Percentiles rank a stretch among this genome's conserved stretches.
These are phyloP conservation scores for Drosophila nigromelanica DNA, from an alignment of 1,140 invertebrate genomes.

Conservation along the genomic window DNA sequence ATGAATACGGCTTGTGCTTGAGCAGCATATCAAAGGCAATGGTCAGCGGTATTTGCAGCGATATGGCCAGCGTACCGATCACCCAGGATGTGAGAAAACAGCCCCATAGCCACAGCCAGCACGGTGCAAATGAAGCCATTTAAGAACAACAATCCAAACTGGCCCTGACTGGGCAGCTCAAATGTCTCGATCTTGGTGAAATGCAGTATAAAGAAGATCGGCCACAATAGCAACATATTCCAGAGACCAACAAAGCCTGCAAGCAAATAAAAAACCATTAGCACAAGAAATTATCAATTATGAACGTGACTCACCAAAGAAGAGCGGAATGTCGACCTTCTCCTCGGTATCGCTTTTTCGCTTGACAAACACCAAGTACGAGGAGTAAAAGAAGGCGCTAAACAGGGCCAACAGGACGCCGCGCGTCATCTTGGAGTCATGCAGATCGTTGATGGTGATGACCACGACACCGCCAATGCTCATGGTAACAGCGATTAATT, in stretches of 20 bases:
- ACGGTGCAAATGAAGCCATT: constrained; percentile 95
- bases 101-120: constrained; percentile 93
- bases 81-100: constrained; percentile 95
- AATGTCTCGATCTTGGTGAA: constrained; percentile 91
- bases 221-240: constrained; percentile 92
- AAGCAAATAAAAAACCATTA: constrained; percentile 1
- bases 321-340: constrained; percentile 94
- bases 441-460: constrained; percentile 89
- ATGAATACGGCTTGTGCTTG: constrained; percentile 89
- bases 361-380: constrained; percentile 92
- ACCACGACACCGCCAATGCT: constrained; percentile 91
- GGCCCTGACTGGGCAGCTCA: constrained; percentile 91
- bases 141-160: constrained; percentile 91
- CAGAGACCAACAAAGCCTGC: constrained; percentile 94
- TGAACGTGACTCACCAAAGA: constrained; percentile 89
- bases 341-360: constrained; percentile 93
- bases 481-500: constrained; percentile 90
- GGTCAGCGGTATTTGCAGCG: constrained; percentile 93
- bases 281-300: background rate
- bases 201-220: constrained; percentile 93
- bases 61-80: constrained; percentile 92
- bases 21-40: constrained; percentile 92
- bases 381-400: constrained; percentile 93
- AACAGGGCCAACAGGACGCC: constrained; percentile 91
- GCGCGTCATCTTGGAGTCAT: constrained; percentile 87